Conservation (phyloP, 2,113 vertebrate genomes). For the Egretta garzetta region DNA sequence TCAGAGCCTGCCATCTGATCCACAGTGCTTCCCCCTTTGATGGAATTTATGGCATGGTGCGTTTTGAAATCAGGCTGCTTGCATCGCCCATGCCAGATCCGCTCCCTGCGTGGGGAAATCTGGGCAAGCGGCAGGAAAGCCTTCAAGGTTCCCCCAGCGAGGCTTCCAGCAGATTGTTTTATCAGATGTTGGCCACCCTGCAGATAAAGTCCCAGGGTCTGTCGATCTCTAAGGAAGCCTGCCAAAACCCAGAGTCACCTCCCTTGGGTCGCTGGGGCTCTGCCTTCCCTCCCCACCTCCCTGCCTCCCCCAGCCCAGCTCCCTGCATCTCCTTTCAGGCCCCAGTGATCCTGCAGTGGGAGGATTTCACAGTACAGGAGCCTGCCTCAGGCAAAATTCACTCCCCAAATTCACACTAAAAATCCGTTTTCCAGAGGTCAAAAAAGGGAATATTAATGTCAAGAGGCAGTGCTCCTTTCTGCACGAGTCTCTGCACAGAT, state of each 20-base stretch:
- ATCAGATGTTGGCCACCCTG: constrained; percentile 10
- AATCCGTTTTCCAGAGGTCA: neutral
- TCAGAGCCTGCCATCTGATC: neutral
- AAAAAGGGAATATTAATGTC: neutral
- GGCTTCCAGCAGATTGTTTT: neutral
- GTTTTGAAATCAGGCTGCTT: neutral
- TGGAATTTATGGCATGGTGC: neutral
- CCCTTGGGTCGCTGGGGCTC: neutral
- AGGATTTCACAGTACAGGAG: neutral
- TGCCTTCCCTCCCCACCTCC: neutral
- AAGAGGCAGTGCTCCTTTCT: neutral
- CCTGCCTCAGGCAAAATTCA: neutral
- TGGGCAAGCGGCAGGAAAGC: neutral
- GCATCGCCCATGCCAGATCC: neutral
- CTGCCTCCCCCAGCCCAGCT: neutral
- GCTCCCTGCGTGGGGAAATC: neutral
- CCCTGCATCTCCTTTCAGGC: neutral
- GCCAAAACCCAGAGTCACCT: neutral
- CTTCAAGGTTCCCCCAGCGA: neutral
- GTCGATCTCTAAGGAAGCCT: neutral
- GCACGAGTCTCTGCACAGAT: neutral
- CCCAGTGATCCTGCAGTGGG: neutral
- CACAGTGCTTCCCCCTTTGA: neutral
- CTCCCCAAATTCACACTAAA: neutral
- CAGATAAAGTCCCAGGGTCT: neutral